Evolutionary conservation across 2,797 vertebrate species (phyloP).

Genomic region (Anisognathus igniventris): DNA sequence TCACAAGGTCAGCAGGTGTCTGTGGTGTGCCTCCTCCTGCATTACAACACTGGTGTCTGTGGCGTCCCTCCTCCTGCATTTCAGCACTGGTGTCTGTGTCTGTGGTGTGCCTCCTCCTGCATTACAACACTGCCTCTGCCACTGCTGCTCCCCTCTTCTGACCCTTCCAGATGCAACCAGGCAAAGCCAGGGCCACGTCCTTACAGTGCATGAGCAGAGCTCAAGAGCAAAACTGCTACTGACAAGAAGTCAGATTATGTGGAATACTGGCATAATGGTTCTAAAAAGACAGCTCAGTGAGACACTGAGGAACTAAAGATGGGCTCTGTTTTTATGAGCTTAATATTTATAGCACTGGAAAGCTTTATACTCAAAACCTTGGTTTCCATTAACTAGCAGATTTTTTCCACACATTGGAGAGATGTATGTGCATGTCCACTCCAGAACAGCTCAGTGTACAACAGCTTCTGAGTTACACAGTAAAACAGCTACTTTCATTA

Average conservation of each 20-base stretch:
- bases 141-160: not conserved
- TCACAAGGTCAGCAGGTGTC: not conserved
- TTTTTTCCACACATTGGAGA: not conserved
- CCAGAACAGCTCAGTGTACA: not conserved
- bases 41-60: not conserved
- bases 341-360: not conserved
- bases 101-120: not conserved
- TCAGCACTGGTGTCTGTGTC: not conserved
- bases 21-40: not conserved
- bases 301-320: not conserved
- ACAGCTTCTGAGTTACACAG: not conserved
- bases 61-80: not conserved
- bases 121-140: not conserved
- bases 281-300: not conserved
- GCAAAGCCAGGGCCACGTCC: not conserved
- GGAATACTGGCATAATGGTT: not conserved
- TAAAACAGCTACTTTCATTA: not conserved
- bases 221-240: not conserved
- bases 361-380: not conserved
- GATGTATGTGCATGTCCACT: rapidly evolving
- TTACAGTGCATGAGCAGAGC: not conserved
- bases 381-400: not conserved
- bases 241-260: not conserved
- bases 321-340: not conserved
- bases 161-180: not conserved